Evolutionary conservation across 2,888 invertebrate genomes (phyloP).

Genomic region (Drosophila maculinotata): DNA sequence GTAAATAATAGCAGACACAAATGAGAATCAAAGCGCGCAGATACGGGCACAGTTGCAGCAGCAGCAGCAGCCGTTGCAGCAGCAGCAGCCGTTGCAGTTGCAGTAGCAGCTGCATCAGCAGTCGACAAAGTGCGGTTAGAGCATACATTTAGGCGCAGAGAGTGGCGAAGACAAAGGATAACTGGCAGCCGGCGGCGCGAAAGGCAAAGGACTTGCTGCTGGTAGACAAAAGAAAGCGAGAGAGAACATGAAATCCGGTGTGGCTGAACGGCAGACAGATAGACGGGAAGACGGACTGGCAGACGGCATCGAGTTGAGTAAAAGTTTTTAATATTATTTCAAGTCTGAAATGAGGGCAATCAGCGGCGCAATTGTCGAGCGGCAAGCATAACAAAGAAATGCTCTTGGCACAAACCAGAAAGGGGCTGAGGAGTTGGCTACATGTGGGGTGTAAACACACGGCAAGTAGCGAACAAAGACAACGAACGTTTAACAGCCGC

Average conservation of each 20-base stretch:
- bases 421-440: slow-evolving; percentile 1
- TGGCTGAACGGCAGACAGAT: slow-evolving; percentile 19
- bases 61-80: slow-evolving; percentile 1
- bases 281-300: slow-evolving; percentile 12
- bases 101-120: slow-evolving; percentile 27
- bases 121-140: slow-evolving; percentile 47
- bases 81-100: slow-evolving; percentile 21
- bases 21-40: slow-evolving; percentile 65
- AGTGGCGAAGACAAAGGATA: slow-evolving; percentile 34
- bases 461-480: slow-evolving; percentile 63
- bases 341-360: slow-evolving; percentile 82
- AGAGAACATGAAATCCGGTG: slow-evolving; percentile 56
- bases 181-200: slow-evolving; percentile 23
- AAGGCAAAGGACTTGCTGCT: slow-evolving; percentile 21
- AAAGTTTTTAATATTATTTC: slow-evolving; percentile 83
- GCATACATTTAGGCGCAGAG: slow-evolving; percentile 52
- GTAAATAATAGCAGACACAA: slow-evolving; percentile 78
- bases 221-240: slow-evolving; percentile 49
- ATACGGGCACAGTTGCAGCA: slow-evolving; percentile 50
- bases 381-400: slow-evolving; percentile 75
- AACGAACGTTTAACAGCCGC: slow-evolving; percentile 59
- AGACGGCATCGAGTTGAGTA: slow-evolving; percentile 57
- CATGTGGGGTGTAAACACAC: slow-evolving; percentile 33
- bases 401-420: slow-evolving; percentile 48
- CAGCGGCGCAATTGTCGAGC: slow-evolving; percentile 81